A percentile compares a stretch with the other conserved stretches of the same genome.
Conservation (phyloP, 2,113 vertebrate genomes). For the Poecilia latipinna region DNA sequence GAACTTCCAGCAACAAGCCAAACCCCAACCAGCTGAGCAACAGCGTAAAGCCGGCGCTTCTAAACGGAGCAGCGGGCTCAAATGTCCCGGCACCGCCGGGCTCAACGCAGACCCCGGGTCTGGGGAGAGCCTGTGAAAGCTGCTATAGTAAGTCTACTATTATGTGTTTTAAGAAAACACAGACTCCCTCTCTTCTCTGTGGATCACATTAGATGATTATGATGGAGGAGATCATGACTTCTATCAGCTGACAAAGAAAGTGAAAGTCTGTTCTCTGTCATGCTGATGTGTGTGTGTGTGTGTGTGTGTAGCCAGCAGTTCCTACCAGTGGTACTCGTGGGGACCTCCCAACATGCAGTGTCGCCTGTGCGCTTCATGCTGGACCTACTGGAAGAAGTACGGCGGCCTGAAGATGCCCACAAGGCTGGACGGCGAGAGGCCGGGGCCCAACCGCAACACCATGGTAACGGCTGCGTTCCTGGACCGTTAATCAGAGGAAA, state of each 20-base stretch:
- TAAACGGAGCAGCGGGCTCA: constrained; percentile 86
- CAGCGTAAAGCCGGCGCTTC: constrained; percentile 89
- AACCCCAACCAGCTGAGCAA: constrained; percentile 98
- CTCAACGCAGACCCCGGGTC: constrained; percentile 53
- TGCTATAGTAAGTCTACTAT: constrained; percentile 88
- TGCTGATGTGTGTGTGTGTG: neutral
- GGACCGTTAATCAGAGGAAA: too few species aligned
- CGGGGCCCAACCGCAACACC: constrained; percentile 94
- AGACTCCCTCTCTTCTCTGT: neutral
- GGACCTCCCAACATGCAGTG: constrained; percentile 99
- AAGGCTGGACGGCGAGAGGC: constrained; percentile 93
- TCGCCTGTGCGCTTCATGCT: constrained; percentile 96
- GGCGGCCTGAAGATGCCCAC: constrained; percentile 99
- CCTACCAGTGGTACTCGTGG: constrained; percentile 99
- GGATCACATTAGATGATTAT: neutral
- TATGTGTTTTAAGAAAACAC: neutral
- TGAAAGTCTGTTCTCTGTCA: too few species aligned
- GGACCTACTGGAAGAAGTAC: constrained; percentile 99
- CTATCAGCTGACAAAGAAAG: neutral
- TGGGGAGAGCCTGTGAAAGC: constrained; percentile 96
- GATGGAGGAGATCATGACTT: neutral
- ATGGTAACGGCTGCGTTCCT: constrained; percentile 77
- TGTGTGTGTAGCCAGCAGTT: constrained; percentile 88
- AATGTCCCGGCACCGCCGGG: constrained; percentile 40
- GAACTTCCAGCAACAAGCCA: constrained; percentile 90